A percentile compares a stretch with the other conserved stretches of the same genome.
Conservation (phyloP, 2,113 vertebrate species). For the Corythoichthys haematopterus region DNA sequence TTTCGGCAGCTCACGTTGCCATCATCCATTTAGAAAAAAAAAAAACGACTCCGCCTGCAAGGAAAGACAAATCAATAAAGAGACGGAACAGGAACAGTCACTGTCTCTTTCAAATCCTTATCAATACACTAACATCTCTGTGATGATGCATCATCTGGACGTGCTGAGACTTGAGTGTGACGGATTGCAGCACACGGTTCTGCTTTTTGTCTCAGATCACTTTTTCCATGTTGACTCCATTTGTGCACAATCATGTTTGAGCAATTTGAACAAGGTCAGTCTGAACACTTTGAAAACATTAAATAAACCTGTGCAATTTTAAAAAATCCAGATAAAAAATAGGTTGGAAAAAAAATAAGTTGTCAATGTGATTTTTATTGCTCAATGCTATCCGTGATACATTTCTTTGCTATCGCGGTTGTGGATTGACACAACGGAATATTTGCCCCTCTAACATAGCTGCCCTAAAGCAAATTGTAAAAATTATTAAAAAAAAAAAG, state of each 20-base stretch:
- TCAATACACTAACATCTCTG: constrained; percentile 11
- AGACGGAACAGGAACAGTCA: constrained; percentile 1
- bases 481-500: too few relatives aligned
- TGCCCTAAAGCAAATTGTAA: too few relatives aligned
- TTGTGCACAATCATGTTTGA: not conserved
- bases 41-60: constrained; percentile 3
- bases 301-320: not conserved
- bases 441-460: too few relatives aligned
- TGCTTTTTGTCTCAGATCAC: not conserved
- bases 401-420: not conserved
- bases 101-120: constrained; percentile 13
- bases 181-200: constrained; percentile 3
- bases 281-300: not conserved
- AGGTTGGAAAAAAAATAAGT: not conserved
- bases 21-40: constrained; percentile 15
- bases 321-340: not conserved
- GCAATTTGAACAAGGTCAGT: not conserved
- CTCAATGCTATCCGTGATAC: too few relatives aligned
- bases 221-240: not conserved
- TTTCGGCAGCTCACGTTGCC: not conserved
- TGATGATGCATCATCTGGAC: constrained; percentile 13
- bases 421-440: not conserved
- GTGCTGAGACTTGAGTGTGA: not conserved
- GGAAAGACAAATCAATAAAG: constrained; percentile 36
- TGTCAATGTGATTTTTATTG: too few relatives aligned